A percentile compares a stretch with the other conserved stretches of the same genome.
Evolutionary conservation across 2,113 vertebrate species (phyloP).

Genomic region (Scolopax mira): DNA sequence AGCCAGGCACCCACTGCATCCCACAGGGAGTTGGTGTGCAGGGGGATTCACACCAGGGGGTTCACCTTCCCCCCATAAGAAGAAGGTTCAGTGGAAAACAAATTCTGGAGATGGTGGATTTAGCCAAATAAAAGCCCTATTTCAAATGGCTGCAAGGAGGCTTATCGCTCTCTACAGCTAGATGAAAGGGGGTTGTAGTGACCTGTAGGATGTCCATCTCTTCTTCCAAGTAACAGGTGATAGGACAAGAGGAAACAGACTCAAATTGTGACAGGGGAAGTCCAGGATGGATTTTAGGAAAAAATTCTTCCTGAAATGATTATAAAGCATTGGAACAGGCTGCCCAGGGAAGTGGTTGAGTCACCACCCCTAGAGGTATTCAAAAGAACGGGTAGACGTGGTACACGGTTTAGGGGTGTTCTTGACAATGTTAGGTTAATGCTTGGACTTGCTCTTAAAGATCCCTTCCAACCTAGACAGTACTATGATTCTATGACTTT

Average conservation of each 20-base stretch:
- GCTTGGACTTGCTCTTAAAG: background rate
- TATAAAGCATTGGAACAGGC: background rate
- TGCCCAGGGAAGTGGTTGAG: background rate
- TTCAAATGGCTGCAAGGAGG: background rate
- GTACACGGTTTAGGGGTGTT: background rate
- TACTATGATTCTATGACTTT: background rate
- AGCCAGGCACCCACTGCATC: background rate
- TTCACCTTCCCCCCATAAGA: background rate
- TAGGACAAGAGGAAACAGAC: background rate
- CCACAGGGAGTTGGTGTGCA: rapidly evolving
- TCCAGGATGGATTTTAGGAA: background rate
- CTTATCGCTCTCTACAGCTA: too few relatives aligned
- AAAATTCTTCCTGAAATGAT: background rate
- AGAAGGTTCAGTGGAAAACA: background rate
- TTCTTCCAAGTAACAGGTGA: too few relatives aligned
- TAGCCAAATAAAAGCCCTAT: background rate
- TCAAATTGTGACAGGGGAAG: background rate
- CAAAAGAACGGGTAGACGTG: background rate
- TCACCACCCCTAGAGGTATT: background rate
- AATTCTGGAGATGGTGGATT: background rate
- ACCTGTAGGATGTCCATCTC: too few relatives aligned
- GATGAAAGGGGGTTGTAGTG: too few relatives aligned
- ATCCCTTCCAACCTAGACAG: background rate
- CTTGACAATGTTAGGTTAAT: background rate
- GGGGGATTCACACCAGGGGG: rapidly evolving